Conservation (phyloP, 2,113 vertebrate genomes). For the Cygnus atratus region DNA sequence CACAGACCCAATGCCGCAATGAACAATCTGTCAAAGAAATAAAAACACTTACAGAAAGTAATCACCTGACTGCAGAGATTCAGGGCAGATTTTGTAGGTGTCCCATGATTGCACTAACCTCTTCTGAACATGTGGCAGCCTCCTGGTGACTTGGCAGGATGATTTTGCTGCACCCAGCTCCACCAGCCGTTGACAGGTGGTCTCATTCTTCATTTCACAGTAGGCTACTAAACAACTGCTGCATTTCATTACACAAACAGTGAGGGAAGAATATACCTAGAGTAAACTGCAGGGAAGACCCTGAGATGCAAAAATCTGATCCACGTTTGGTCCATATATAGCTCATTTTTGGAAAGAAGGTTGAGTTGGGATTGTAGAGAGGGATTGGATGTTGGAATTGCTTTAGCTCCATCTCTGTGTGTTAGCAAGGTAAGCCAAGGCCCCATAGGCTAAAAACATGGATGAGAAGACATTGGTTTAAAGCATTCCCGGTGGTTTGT, state of each 20-base stretch:
- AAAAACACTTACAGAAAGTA: background rate
- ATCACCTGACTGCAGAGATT: background rate
- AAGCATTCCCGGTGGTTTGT: background rate
- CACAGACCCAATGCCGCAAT: background rate
- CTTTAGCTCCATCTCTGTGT: background rate
- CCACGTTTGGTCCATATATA: background rate
- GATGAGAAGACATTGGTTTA: background rate
- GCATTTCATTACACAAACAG: background rate
- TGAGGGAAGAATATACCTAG: background rate
- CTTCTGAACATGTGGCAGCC: background rate
- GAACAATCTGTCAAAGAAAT: conserved; percentile 8
- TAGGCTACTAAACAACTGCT: background rate
- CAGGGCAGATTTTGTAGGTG: conserved; percentile 8
- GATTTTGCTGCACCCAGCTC: background rate
- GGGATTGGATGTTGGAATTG: background rate
- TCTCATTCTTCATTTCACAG: background rate
- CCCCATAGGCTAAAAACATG: background rate
- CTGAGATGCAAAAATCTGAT: background rate
- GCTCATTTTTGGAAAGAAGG: background rate
- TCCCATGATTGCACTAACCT: background rate
- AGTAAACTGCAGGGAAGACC: background rate
- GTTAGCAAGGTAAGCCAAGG: background rate
- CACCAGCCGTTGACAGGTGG: background rate
- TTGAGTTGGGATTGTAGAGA: background rate
- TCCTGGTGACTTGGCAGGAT: background rate